Evolutionary conservation across 1,140 invertebrate genomes (phyloP).

Genomic region (Xylocopa sonorina): DNA sequence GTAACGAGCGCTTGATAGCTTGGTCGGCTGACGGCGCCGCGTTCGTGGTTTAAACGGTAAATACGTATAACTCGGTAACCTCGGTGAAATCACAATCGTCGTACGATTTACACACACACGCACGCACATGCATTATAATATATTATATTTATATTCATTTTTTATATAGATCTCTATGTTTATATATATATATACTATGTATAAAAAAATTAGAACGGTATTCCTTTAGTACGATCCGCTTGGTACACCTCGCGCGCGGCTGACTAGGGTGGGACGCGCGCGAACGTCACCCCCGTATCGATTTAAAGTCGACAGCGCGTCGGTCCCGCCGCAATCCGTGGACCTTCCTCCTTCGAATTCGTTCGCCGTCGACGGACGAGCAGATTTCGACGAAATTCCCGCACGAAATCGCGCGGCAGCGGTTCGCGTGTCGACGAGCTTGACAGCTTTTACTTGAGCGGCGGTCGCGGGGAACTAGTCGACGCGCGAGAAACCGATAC

Average conservation of each 20-base stretch:
- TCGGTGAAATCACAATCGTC: conserved; percentile 80
- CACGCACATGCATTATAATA: conserved; percentile 40
- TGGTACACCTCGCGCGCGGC: conserved; percentile 40
- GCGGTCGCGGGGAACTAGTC: conserved; percentile 9
- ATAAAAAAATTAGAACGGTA: conserved; percentile 52
- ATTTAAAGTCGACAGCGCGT: neutral
- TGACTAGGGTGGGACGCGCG: conserved; percentile 51
- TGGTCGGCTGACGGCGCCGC: conserved; percentile 53
- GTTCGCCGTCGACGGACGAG: conserved; percentile 12
- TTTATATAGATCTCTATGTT: conserved; percentile 45
- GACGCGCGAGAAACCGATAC: conserved; percentile 17
- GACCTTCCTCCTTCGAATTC: neutral
- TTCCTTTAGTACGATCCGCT: conserved; percentile 30
- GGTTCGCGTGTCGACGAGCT: conserved; percentile 21
- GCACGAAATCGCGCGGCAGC: conserved; percentile 19
- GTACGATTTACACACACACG: conserved; percentile 52
- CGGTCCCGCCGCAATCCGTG: neutral
- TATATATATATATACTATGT: conserved; percentile 19
- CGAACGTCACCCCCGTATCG: neutral
- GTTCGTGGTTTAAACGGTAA: conserved; percentile 60
- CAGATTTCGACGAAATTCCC: neutral
- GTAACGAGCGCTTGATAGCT: conserved; percentile 70
- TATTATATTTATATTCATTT: conserved; percentile 61
- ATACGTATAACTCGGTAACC: conserved; percentile 80
- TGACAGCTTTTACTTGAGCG: neutral